Percentiles rank a stretch among this genome's conserved stretches.
Conservation (phyloP, 2,888 invertebrate genomes). For the Plutella xylostella region DNA sequence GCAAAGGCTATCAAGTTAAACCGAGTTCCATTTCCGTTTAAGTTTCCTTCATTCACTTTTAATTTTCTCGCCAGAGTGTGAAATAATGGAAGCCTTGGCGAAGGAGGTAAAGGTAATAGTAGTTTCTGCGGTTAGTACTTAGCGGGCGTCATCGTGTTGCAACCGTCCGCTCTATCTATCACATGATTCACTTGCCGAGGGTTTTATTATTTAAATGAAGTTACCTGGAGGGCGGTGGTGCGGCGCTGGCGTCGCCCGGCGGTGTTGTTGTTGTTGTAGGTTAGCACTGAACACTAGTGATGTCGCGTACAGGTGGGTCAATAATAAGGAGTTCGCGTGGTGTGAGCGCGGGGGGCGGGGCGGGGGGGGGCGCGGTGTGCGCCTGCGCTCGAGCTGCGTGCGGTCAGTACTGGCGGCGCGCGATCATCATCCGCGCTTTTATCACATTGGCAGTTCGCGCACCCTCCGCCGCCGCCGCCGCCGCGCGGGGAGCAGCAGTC, state of each 20-base stretch:
- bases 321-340: not conserved
- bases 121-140: not conserved
- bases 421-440: constrained; percentile 49
- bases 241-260: too few species aligned
- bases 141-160: not conserved
- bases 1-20: too few species aligned
- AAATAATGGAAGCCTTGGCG: not conserved
- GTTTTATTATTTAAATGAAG: too few species aligned
- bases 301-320: too few species aligned
- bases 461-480: too few species aligned
- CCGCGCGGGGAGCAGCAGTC: too few species aligned
- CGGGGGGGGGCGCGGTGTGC: not conserved
- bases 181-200: constrained; percentile 3
- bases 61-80: not conserved
- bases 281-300: too few species aligned
- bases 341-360: constrained; percentile 2
- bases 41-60: not conserved
- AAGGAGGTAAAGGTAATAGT: not conserved
- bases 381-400: constrained; percentile 36
- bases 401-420: constrained; percentile 56
- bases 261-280: too few species aligned
- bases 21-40: not conserved
- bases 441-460: constrained; percentile 49
- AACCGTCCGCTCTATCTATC: not conserved
- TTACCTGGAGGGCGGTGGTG: too few species aligned